Evolutionary conservation across 1,140 invertebrate genomes (phyloP).

Genomic region (Pemphigus obesinymphae): DNA sequence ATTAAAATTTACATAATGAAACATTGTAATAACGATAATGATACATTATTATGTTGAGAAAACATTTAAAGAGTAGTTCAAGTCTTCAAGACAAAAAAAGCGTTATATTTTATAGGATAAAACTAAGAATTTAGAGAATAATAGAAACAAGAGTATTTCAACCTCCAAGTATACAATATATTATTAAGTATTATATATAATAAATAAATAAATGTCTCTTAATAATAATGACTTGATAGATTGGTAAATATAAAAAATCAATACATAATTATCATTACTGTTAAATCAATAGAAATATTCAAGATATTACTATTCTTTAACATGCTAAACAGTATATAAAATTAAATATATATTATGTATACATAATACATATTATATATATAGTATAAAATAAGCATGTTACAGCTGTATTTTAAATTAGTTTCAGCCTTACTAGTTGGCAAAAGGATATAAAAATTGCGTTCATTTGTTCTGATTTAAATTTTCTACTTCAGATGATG

Average conservation of each 20-base stretch:
- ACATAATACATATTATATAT: background rate
- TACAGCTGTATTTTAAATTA: background rate
- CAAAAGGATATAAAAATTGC: background rate
- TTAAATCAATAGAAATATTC: background rate
- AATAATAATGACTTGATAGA: slow-evolving; percentile 23
- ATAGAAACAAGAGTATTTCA: background rate
- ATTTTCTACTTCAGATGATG: slow-evolving; percentile 3
- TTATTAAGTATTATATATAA: no score
- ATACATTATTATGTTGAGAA: background rate
- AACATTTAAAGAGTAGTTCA: background rate
- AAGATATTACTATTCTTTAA: background rate
- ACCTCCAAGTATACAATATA: no score
- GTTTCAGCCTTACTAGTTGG: slow-evolving; percentile 22
- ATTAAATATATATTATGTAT: background rate
- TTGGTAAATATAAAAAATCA: background rate
- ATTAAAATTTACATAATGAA: background rate
- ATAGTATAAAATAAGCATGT: background rate
- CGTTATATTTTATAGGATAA: background rate
- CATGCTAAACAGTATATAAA: background rate
- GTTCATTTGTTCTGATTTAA: slow-evolving; percentile 4
- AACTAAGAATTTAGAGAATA: background rate
- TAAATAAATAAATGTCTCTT: background rate
- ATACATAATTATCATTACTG: background rate
- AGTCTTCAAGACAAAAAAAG: background rate
- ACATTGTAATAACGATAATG: background rate